Percentiles rank a stretch among this genome's conserved stretches.
These are phyloP conservation scores for Leistus spinibarbis DNA, from an alignment of 2,888 invertebrate species.

Conservation along the genomic window DNA sequence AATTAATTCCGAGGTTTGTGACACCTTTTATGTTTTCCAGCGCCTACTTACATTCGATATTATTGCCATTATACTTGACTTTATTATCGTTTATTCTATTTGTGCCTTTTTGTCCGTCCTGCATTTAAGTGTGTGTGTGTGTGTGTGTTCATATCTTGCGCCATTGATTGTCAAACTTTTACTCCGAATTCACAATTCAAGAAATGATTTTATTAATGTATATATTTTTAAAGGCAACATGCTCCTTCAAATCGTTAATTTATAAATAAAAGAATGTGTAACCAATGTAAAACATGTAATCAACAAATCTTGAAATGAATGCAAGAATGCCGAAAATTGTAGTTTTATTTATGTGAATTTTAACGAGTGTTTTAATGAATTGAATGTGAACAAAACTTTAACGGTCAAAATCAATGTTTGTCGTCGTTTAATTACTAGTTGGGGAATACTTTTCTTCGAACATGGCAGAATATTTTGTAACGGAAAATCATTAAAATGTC, in stretches of 20 bases:
- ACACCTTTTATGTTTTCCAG: constrained; percentile 37
- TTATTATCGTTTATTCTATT: constrained; percentile 28
- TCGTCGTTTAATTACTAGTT: neutral
- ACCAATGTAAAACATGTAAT: neutral
- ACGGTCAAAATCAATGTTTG: neutral
- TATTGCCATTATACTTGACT: constrained; percentile 35
- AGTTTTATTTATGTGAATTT: neutral
- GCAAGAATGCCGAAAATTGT: too few species aligned
- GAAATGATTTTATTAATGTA: too few species aligned
- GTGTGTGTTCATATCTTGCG: neutral
- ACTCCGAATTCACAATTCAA: neutral
- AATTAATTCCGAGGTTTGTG: constrained; percentile 37
- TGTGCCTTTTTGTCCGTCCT: neutral
- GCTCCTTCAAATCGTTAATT: too few species aligned
- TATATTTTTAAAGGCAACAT: neutral
- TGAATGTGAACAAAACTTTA: too few species aligned
- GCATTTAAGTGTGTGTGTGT: neutral
- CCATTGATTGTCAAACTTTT: neutral
- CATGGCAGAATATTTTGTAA: neutral
- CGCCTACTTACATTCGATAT: constrained; percentile 29
- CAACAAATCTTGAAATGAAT: too few species aligned
- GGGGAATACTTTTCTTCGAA: neutral
- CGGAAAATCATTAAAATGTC: neutral
- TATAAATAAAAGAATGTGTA: too few species aligned
- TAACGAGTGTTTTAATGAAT: neutral